Evolutionary conservation across 2,888 invertebrate genomes (phyloP).

Genomic region (Piscicola geometra): DNA sequence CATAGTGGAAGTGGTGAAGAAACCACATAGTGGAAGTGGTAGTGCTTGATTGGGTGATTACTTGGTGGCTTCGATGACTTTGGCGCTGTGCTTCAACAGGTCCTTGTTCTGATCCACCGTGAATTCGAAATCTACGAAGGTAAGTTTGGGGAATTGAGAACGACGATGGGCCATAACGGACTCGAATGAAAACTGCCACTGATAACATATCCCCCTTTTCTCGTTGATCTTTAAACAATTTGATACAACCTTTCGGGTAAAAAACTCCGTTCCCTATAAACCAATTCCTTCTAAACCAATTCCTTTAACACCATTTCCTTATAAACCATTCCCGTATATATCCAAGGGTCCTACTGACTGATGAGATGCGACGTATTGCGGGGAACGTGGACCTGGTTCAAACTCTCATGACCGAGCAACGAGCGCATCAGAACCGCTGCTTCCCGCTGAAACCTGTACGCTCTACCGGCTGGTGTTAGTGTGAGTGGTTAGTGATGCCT

Average conservation of each 20-base stretch:
- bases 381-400: slow-evolving; percentile 35
- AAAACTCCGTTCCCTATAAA: too few species aligned
- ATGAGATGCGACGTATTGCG: slow-evolving; percentile 43
- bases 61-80: slow-evolving; percentile 13
- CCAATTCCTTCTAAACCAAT: too few species aligned
- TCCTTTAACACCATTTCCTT: not conserved
- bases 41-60: too few species aligned
- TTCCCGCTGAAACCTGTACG: slow-evolving; percentile 47
- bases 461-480: slow-evolving; percentile 38
- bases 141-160: not conserved
- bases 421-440: slow-evolving; percentile 37
- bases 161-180: not conserved
- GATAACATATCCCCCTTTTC: too few species aligned
- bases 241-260: too few species aligned
- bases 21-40: too few species aligned
- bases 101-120: slow-evolving; percentile 26
- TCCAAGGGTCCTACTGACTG: slow-evolving; percentile 37
- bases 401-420: slow-evolving; percentile 38
- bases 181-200: not conserved
- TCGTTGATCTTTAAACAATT: too few species aligned
- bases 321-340: not conserved
- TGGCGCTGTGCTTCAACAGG: not conserved
- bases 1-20: too few species aligned
- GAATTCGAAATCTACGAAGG: slow-evolving; percentile 33
- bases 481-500: too few species aligned